These are phyloP conservation scores for Dufourea novaeangliae DNA, from an alignment of 1,140 invertebrate species.

Conservation along the genomic window DNA sequence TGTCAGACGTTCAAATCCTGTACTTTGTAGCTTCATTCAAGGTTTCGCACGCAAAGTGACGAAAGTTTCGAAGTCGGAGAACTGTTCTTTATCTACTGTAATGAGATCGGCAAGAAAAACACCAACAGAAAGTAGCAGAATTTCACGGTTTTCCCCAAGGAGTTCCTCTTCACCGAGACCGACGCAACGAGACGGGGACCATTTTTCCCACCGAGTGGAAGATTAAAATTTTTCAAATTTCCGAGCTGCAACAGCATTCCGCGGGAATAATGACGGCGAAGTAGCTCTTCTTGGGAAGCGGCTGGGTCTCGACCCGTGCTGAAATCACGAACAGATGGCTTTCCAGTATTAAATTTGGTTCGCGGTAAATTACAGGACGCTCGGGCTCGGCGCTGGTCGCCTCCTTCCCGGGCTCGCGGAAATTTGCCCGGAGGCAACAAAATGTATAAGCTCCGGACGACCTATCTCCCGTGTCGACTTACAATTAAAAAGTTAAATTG, in stretches of 20 bases:
- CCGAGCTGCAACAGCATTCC: not conserved
- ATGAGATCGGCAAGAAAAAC: too few relatives aligned
- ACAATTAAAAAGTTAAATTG: conserved; percentile 69
- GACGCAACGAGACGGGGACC: not conserved
- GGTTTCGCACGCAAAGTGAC: too few relatives aligned
- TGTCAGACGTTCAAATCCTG: too few relatives aligned
- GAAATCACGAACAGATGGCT: conserved; percentile 56
- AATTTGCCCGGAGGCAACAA: conserved; percentile 43
- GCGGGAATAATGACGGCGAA: conserved; percentile 23
- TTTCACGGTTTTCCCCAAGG: not conserved
- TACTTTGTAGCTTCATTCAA: too few relatives aligned
- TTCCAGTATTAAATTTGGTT: conserved; percentile 62
- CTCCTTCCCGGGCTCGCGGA: conserved; percentile 27
- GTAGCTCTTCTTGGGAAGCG: not conserved
- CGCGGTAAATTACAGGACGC: conserved; percentile 60
- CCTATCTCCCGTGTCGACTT: conserved; percentile 60
- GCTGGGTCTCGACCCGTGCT: not conserved
- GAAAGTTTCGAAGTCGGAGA: too few relatives aligned
- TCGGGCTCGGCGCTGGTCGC: conserved; percentile 1
- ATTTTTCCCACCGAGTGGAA: not conserved
- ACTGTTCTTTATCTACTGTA: too few relatives aligned
- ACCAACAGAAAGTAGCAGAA: too few relatives aligned
- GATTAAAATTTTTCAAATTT: conserved; percentile 46
- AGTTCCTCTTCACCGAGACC: not conserved
- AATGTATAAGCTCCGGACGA: conserved; percentile 51